These are phyloP conservation scores for Ctenicera cuprea DNA, from an alignment of 2,888 invertebrate species.

Conservation along the genomic window DNA sequence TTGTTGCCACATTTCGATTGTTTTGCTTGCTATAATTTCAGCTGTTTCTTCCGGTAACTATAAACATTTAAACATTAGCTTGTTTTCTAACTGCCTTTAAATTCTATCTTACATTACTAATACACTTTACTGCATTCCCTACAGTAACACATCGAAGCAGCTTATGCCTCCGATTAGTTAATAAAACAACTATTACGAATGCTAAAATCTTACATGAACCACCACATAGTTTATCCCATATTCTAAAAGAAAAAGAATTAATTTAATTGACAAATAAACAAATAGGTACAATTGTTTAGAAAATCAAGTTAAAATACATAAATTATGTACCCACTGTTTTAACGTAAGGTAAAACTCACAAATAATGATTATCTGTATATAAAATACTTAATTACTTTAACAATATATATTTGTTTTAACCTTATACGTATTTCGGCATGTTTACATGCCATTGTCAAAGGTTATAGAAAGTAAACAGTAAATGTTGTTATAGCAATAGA, in stretches of 20 bases:
- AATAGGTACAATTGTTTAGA: not conserved
- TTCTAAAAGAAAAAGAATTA: constrained; percentile 75
- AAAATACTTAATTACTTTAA: too few species aligned
- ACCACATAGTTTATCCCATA: constrained; percentile 93
- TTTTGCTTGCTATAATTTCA: constrained; percentile 89
- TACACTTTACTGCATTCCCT: constrained; percentile 79
- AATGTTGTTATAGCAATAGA: too few species aligned
- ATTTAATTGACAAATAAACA: not conserved
- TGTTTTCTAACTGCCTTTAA: constrained; percentile 55
- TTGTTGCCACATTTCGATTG: constrained; percentile 90
- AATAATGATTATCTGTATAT: too few species aligned
- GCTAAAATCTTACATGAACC: constrained; percentile 89
- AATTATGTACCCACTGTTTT: too few species aligned
- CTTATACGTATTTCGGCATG: too few species aligned
- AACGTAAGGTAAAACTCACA: too few species aligned
- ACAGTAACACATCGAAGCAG: constrained; percentile 78
- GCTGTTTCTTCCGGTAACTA: constrained; percentile 88
- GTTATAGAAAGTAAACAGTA: too few species aligned
- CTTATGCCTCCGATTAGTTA: constrained; percentile 81
- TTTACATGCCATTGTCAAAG: too few species aligned
- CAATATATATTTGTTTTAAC: too few species aligned
- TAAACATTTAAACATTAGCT: constrained; percentile 58
- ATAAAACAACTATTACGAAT: constrained; percentile 84
- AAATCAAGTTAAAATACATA: too few species aligned
- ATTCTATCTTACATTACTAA: constrained; percentile 64